Conservation (phyloP, 1,140 invertebrate genomes). For the Periplaneta americana region DNA sequence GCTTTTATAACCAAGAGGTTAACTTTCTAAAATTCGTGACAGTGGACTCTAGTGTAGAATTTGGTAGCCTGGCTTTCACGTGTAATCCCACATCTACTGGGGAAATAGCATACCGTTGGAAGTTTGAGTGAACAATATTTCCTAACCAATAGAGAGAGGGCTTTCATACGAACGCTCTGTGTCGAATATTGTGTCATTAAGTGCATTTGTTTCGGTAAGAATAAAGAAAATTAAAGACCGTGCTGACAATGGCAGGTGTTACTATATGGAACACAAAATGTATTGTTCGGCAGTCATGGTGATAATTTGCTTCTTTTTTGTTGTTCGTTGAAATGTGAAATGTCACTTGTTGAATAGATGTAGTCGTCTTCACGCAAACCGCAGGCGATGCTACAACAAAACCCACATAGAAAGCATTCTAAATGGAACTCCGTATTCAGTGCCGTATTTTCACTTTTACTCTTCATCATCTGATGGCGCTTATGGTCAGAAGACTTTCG, state of each 20-base stretch:
- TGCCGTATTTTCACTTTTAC: neutral
- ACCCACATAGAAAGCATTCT: too few relatives aligned
- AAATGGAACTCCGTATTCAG: neutral
- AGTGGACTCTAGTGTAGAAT: neutral
- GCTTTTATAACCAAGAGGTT: too few relatives aligned
- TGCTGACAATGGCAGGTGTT: neutral
- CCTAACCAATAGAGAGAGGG: neutral
- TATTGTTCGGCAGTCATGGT: neutral
- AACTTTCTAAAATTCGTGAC: too few relatives aligned
- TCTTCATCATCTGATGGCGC: neutral
- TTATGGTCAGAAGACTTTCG: too few relatives aligned
- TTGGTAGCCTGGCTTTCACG: neutral
- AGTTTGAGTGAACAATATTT: neutral
- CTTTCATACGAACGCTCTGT: neutral
- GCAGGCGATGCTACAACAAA: neutral
- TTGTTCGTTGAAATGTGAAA: neutral
- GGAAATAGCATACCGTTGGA: neutral
- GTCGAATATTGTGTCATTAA: neutral
- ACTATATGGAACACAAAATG: neutral
- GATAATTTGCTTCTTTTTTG: neutral
- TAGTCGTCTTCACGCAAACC: neutral
- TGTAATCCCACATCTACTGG: neutral
- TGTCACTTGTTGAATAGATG: neutral
- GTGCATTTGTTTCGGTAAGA: neutral
- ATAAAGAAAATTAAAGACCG: neutral